Conservation (phyloP, 2,797 vertebrate genomes). For the Enteromius argenteus region DNA sequence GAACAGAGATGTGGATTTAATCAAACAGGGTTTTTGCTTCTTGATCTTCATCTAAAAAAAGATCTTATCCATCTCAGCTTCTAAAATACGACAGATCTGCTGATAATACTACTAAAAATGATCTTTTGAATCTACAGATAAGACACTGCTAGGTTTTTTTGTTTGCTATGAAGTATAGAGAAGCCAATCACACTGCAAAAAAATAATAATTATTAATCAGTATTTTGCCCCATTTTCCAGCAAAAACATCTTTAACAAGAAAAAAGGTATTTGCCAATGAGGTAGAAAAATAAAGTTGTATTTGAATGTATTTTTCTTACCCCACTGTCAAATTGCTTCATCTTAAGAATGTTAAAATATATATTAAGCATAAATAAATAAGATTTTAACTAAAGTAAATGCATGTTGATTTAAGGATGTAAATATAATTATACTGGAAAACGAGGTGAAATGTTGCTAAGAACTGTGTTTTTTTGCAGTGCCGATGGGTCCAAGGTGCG, state of each 20-base stretch:
- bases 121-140: conserved; percentile 3
- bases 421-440: background rate
- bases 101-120: background rate
- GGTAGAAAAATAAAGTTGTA: background rate
- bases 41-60: conserved; percentile 68
- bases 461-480: background rate
- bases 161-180: background rate
- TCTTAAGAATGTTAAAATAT: background rate
- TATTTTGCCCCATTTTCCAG: background rate
- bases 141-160: background rate
- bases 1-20: conserved; percentile 85
- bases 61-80: conserved; percentile 46
- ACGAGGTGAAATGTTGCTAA: background rate
- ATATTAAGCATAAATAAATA: background rate
- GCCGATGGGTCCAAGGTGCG: conserved; percentile 59
- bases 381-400: background rate
- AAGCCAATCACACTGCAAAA: conserved; percentile 33
- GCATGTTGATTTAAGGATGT: background rate
- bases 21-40: conserved; percentile 76
- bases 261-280: background rate
- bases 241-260: background rate
- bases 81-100: background rate
- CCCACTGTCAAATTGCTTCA: background rate
- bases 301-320: background rate
- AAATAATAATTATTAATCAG: background rate